Evolutionary conservation across 1,140 invertebrate species (phyloP).

Genomic region (Scylla paramamosain): DNA sequence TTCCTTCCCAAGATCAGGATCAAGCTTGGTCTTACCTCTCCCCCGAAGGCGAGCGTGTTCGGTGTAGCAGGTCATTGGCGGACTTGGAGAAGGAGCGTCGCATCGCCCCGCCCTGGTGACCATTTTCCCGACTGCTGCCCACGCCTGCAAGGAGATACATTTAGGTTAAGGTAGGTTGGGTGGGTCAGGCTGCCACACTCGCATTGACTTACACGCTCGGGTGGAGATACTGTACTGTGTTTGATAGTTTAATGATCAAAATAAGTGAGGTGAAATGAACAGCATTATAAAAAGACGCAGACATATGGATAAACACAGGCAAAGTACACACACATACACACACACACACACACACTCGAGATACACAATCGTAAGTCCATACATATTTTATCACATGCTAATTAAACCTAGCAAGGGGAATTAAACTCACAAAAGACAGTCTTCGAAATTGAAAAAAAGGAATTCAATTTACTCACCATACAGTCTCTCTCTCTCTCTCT

Average conservation of each 20-base stretch:
- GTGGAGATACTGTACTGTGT: too few species aligned
- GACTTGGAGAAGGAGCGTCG: slow-evolving; percentile 70
- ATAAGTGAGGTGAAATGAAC: not conserved
- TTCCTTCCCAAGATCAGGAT: not conserved
- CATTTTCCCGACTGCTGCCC: slow-evolving; percentile 71
- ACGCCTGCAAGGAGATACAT: slow-evolving; percentile 40
- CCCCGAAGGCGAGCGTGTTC: slow-evolving; percentile 50
- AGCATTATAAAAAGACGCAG: not conserved
- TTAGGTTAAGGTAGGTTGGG: not conserved
- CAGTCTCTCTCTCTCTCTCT: too few species aligned
- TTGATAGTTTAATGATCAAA: too few species aligned
- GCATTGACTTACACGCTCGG: too few species aligned
- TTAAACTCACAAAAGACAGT: too few species aligned
- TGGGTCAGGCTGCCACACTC: too few species aligned
- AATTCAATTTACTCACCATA: too few species aligned
- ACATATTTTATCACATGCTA: too few species aligned
- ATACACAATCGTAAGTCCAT: too few species aligned
- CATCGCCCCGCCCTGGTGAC: slow-evolving; percentile 66
- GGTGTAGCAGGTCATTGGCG: slow-evolving; percentile 64
- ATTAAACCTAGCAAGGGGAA: too few species aligned
- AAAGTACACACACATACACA: not conserved
- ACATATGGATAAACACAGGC: slow-evolving; percentile 39
- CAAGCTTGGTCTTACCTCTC: slow-evolving; percentile 50
- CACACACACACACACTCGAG: too few species aligned
- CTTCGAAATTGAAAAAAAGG: too few species aligned